These are phyloP conservation scores for Suncus etruscus DNA, from an alignment of 2,113 vertebrate species.

Conservation along the genomic window DNA sequence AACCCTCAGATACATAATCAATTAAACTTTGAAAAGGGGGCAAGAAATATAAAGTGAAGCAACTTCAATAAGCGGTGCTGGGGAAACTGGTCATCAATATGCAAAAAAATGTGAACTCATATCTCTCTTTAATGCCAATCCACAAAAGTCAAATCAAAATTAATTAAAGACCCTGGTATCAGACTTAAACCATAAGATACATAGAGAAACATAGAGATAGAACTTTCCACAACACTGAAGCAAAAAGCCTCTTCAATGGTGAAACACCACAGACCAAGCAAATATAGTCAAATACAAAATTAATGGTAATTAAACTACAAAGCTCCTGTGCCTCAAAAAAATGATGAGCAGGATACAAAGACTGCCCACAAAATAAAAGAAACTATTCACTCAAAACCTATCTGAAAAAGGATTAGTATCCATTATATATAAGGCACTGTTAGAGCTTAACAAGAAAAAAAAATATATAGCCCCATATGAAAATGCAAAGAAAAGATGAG, in stretches of 20 bases:
- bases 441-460: conserved; percentile 21
- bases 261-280: too few relatives aligned
- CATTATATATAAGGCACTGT: background rate
- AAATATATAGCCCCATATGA: background rate
- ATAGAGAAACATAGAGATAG: background rate
- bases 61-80: background rate
- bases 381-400: too few relatives aligned
- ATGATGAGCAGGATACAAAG: too few relatives aligned
- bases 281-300: too few relatives aligned
- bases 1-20: background rate
- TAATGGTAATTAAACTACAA: too few relatives aligned
- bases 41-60: background rate
- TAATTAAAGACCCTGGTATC: background rate
- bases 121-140: background rate
- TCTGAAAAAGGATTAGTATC: background rate
- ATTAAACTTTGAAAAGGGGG: background rate
- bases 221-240: background rate
- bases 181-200: background rate
- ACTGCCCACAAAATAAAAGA: too few relatives aligned
- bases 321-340: too few relatives aligned
- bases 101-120: background rate
- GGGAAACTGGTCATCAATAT: background rate
- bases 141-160: conserved; percentile 49
- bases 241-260: too few relatives aligned
- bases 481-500: too few relatives aligned